Conservation (phyloP, 1,140 invertebrate genomes). For the Dryas iulia region DNA sequence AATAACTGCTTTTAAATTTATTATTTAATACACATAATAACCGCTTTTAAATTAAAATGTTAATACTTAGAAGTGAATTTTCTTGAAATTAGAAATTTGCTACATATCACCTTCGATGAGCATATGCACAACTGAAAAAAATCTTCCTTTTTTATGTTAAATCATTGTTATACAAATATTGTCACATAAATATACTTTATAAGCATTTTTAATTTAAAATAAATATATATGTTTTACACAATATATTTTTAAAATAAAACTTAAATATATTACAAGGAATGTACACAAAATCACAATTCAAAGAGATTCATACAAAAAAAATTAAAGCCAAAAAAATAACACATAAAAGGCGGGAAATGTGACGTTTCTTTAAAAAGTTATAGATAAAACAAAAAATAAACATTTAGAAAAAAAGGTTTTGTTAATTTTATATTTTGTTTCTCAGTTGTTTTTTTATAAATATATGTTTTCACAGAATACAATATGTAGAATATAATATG, state of each 20-base stretch:
- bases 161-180: no score
- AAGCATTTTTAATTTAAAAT: no score
- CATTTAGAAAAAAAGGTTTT: background rate
- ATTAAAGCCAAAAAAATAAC: background rate
- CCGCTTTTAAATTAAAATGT: no score
- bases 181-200: no score
- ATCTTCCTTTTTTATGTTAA: no score
- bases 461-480: background rate
- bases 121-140: no score
- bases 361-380: background rate
- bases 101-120: no score
- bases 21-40: no score
- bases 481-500: no score
- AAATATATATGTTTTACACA: background rate
- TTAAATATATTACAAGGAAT: background rate
- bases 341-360: slow-evolving; percentile 3
- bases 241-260: background rate
- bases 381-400: background rate
- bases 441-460: background rate
- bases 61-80: no score
- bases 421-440: background rate
- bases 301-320: background rate
- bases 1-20: no score
- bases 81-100: no score
- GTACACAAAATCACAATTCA: background rate